A percentile compares a stretch with the other conserved stretches of the same genome.
These are phyloP conservation scores for Oxystoma pomonae DNA, from an alignment of 2,888 invertebrate genomes.

Conservation along the genomic window DNA sequence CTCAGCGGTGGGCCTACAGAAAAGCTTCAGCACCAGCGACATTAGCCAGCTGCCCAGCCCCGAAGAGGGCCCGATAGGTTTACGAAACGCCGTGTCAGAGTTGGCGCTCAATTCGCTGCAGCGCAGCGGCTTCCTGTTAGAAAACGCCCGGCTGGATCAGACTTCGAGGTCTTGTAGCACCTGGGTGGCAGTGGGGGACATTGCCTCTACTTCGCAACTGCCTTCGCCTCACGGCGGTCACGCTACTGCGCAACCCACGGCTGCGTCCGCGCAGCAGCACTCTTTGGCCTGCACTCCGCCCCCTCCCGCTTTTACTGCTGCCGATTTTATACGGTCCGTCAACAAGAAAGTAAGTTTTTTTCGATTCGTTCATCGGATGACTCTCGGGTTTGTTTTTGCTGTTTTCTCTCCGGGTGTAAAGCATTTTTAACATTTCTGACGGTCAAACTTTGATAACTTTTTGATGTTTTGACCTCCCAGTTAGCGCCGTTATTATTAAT, in stretches of 20 bases:
- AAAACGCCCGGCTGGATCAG: conserved; percentile 56
- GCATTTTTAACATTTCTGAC: too few relatives aligned
- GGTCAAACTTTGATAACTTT: too few relatives aligned
- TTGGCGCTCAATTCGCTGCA: conserved; percentile 57
- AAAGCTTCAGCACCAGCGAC: conserved; percentile 81
- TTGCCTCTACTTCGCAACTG: conserved; percentile 70
- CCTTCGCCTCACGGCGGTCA: conserved; percentile 76
- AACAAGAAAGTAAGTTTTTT: conserved; percentile 74
- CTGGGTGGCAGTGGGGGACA: conserved; percentile 81
- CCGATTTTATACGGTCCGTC: conserved; percentile 68
- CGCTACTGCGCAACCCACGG: conserved; percentile 28
- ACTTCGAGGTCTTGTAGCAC: conserved; percentile 68
- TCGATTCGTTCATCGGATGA: too few relatives aligned
- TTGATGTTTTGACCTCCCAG: too few relatives aligned
- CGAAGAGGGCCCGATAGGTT: conserved; percentile 43
- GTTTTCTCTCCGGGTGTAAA: too few relatives aligned
- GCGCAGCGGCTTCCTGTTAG: conserved; percentile 51
- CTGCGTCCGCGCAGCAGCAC: not conserved
- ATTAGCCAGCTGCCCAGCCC: conserved; percentile 59
- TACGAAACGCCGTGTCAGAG: conserved; percentile 53
- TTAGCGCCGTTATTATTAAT: too few relatives aligned
- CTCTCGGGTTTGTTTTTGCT: too few relatives aligned
- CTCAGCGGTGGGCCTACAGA: conserved; percentile 74
- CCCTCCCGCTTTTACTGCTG: conserved; percentile 57
- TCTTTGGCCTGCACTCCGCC: conserved; percentile 39